Conservation (phyloP, 2,797 vertebrate genomes). For the Chaunax sp. region DNA sequence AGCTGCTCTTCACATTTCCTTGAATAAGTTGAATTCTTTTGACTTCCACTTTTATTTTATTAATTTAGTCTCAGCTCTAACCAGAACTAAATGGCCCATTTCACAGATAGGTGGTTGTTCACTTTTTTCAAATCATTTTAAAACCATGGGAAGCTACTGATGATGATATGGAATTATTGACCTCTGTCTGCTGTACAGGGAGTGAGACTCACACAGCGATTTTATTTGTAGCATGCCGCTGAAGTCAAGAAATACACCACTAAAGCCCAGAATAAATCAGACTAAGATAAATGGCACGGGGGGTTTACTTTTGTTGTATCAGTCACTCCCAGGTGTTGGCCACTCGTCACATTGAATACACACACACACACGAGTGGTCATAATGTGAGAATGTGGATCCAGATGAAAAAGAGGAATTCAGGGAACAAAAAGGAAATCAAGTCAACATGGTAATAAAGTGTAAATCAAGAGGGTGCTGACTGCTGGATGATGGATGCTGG, state of each 20-base stretch:
- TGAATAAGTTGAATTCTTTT: background rate
- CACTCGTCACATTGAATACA: constrained; percentile 37
- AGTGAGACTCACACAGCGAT: no score
- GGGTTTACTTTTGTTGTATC: constrained; percentile 44
- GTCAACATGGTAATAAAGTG: constrained; percentile 53
- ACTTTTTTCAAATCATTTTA: constrained; percentile 24
- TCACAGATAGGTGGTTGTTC: constrained; percentile 3
- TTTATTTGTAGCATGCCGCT: constrained; percentile 20
- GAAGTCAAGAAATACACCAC: constrained; percentile 25
- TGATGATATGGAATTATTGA: no score
- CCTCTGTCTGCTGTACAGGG: background rate
- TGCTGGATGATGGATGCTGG: constrained; percentile 57
- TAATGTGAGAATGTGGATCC: constrained; percentile 56
- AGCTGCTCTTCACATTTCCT: no score
- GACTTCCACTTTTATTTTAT: constrained; percentile 2
- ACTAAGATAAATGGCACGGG: constrained; percentile 19
- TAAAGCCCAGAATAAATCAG: constrained; percentile 22
- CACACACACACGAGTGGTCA: constrained; percentile 23
- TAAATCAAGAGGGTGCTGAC: constrained; percentile 59
- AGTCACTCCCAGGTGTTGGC: constrained; percentile 43
- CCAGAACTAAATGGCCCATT: constrained; percentile 26
- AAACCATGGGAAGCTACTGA: constrained; percentile 17
- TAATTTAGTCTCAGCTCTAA: constrained; percentile 3
- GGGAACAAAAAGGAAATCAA: constrained; percentile 59
- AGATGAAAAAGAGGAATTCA: constrained; percentile 59